Evolutionary conservation across 2,888 invertebrate genomes (phyloP).

Genomic region (Caenorhabditis panamensis): DNA sequence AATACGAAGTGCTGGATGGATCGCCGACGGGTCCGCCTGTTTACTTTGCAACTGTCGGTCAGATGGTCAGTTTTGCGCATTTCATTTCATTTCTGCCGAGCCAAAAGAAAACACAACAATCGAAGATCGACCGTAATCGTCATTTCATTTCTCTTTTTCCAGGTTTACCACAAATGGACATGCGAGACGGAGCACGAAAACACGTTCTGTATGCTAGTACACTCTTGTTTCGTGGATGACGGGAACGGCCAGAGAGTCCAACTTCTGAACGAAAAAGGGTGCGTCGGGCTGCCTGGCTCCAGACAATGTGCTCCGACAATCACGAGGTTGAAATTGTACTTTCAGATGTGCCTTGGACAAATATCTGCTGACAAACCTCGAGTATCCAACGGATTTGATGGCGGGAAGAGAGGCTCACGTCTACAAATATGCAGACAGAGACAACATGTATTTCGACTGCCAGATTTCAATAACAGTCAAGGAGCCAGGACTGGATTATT

Average conservation of each 20-base stretch:
- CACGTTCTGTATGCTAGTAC: conserved; percentile 80
- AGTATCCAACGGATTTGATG: conserved; percentile 79
- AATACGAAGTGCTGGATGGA: conserved; percentile 79
- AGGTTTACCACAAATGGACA: conserved; percentile 81
- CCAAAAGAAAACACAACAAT: conserved; percentile 13
- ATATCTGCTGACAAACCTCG: conserved; percentile 78
- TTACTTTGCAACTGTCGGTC: conserved; percentile 78
- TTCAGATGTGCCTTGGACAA: conserved; percentile 80
- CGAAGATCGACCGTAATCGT: conserved; percentile 15
- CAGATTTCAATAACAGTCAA: conserved; percentile 79
- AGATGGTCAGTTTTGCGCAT: conserved; percentile 72
- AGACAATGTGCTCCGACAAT: background rate
- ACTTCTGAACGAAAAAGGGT: conserved; percentile 79
- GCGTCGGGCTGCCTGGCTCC: background rate
- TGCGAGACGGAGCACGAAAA: conserved; percentile 77
- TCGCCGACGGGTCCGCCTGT: conserved; percentile 79
- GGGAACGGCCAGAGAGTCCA: conserved; percentile 79
- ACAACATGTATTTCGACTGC: conserved; percentile 80
- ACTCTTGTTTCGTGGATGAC: conserved; percentile 80
- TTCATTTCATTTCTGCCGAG: background rate
- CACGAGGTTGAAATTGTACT: background rate
- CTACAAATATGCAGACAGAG: conserved; percentile 80
- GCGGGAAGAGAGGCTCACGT: conserved; percentile 80
- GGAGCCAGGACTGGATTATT: conserved; percentile 77
- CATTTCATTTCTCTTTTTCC: conserved; percentile 8